phyloP scores from a whole-genome alignment of 2,113 vertebrate species.

The Accipiter cooperii region DNA sequence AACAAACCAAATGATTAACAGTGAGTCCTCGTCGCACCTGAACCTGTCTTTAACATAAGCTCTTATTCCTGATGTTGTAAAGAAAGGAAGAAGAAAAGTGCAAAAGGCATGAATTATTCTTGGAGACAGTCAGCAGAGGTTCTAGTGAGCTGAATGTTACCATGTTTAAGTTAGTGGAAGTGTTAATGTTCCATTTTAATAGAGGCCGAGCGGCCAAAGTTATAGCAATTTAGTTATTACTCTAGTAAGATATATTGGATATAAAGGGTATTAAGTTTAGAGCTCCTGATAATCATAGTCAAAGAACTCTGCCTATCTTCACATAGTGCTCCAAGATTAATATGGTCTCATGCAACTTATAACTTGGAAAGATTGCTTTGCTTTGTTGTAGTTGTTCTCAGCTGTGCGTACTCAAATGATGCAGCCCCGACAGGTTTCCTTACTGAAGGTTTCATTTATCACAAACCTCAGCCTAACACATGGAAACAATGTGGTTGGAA shows the following conservation, averaged over 20 bases:
- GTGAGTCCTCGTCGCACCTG: not conserved
- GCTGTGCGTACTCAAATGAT: not conserved
- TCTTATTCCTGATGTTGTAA: not conserved
- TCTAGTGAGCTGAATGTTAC: slow-evolving; percentile 38
- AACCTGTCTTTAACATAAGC: slow-evolving; percentile 63
- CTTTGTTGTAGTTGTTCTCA: slow-evolving; percentile 36
- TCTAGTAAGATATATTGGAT: not conserved
- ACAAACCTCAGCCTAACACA: not conserved
- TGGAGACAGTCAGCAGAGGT: slow-evolving; percentile 46
- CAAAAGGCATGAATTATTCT: slow-evolving; percentile 11
- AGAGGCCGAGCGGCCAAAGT: not conserved
- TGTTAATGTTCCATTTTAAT: slow-evolving; percentile 37
- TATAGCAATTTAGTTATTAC: slow-evolving; percentile 8
- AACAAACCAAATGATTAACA: slow-evolving; percentile 76
- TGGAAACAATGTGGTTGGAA: not conserved
- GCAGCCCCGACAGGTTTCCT: not conserved
- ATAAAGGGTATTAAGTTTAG: not conserved
- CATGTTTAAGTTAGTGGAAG: not conserved
- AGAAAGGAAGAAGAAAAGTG: slow-evolving; percentile 3
- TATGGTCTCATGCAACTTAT: not conserved
- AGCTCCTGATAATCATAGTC: slow-evolving; percentile 29
- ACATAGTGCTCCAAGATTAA: slow-evolving; percentile 24
- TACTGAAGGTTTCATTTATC: not conserved
- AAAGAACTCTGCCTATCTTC: slow-evolving; percentile 43
- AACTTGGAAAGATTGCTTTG: slow-evolving; percentile 24